These are phyloP conservation scores for Papilio xuthus DNA, from an alignment of 1,140 invertebrate genomes.

Conservation along the genomic window DNA sequence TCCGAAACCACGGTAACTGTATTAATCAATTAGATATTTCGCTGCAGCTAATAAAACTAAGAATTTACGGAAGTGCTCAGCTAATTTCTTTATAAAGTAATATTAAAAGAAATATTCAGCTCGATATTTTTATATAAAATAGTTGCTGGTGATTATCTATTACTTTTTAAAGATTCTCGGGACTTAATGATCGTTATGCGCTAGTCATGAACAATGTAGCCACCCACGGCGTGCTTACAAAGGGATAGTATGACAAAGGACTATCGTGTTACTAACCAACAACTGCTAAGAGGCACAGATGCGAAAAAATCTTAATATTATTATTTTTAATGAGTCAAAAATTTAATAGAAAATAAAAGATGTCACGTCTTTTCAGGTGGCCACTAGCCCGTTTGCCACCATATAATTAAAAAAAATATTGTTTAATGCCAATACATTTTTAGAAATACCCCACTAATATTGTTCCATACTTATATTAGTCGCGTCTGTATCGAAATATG, in stretches of 20 bases:
- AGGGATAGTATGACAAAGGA: slow-evolving; percentile 18
- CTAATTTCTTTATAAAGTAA: too few relatives aligned
- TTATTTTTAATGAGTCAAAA: background rate
- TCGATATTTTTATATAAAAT: background rate
- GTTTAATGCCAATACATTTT: too few relatives aligned
- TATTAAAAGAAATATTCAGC: background rate
- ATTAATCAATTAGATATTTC: too few relatives aligned
- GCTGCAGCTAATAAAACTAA: too few relatives aligned
- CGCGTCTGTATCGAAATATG: too few relatives aligned
- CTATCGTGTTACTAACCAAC: slow-evolving; percentile 26
- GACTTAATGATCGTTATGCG: slow-evolving; percentile 2
- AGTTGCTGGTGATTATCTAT: background rate
- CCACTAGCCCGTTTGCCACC: too few relatives aligned
- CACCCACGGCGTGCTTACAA: slow-evolving; percentile 28
- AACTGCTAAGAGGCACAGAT: background rate
- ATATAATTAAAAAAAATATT: too few relatives aligned
- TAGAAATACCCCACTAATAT: too few relatives aligned
- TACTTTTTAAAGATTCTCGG: background rate
- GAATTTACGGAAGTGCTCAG: background rate
- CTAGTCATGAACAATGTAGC: slow-evolving; percentile 5
- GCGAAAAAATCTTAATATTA: background rate
- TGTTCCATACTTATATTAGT: too few relatives aligned
- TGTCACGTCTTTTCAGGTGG: too few relatives aligned
- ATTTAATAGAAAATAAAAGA: background rate
- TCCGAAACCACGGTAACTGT: too few relatives aligned